A percentile compares a stretch with the other conserved stretches of the same genome.
These are phyloP conservation scores for Champsocephalus gunnari DNA, from an alignment of 2,797 vertebrate genomes.

Conservation along the genomic window DNA sequence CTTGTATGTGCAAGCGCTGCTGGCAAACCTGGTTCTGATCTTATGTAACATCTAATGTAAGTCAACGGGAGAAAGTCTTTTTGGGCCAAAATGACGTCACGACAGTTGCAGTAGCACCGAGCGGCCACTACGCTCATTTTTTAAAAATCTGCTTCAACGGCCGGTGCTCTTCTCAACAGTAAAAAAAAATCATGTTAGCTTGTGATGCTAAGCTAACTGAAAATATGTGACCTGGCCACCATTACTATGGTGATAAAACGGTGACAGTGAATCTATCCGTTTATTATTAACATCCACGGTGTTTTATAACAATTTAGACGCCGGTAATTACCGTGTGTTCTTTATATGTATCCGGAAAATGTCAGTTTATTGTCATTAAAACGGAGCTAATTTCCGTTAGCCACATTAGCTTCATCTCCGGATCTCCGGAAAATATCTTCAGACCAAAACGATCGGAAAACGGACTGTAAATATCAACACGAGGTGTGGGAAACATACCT, in stretches of 20 bases:
- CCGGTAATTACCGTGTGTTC: constrained; percentile 11
- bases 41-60: too few species aligned
- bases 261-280: not conserved
- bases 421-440: constrained; percentile 32
- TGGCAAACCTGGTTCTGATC: too few species aligned
- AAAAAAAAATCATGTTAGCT: constrained; percentile 31
- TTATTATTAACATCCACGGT: not conserved
- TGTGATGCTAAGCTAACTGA: constrained; percentile 30
- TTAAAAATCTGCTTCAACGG: too few species aligned
- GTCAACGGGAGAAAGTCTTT: too few species aligned
- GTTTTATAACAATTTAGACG: not conserved
- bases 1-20: too few species aligned
- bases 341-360: constrained; percentile 12
- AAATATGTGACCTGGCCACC: constrained; percentile 33
- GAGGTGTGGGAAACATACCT: constrained; percentile 74
- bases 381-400: constrained; percentile 64
- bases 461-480: constrained; percentile 26
- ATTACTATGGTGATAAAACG: constrained; percentile 3
- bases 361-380: constrained; percentile 65
- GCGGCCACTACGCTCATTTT: too few species aligned
- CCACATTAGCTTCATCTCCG: constrained; percentile 45
- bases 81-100: too few species aligned
- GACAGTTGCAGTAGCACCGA: too few species aligned
- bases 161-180: too few species aligned
- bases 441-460: constrained; percentile 43